Conservation (phyloP, 92 coral and sea anemone species). For the Phenganax subtilis region DNA sequence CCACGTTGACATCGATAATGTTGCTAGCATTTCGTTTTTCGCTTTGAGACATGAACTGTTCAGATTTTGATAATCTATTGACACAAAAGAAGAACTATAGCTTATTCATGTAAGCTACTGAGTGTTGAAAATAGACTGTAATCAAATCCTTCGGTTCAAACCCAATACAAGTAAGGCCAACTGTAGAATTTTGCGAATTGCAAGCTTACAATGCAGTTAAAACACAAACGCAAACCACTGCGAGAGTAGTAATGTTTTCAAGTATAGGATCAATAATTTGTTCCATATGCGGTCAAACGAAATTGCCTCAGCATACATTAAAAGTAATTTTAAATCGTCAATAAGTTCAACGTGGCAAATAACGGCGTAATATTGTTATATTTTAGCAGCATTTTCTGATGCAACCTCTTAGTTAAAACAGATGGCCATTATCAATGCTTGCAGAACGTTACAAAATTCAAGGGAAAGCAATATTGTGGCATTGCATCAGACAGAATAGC, state of each 20-base stretch:
- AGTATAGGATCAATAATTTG: neutral
- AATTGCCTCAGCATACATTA: neutral
- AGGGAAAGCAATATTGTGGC: too few relatives aligned
- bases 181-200: too few relatives aligned
- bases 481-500: too few relatives aligned
- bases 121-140: too few relatives aligned
- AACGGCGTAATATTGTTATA: too few relatives aligned
- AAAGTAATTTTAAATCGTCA: neutral
- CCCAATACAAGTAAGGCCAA: too few relatives aligned
- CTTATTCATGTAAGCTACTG: too few relatives aligned
- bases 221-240: neutral
- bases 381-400: too few relatives aligned
- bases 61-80: conserved; percentile 20
- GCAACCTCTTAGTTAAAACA: too few relatives aligned
- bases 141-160: too few relatives aligned
- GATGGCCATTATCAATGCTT: too few relatives aligned
- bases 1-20: conserved; percentile 73
- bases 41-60: conserved; percentile 54
- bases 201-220: neutral
- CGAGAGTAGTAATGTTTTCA: neutral
- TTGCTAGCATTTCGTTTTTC: conserved; percentile 95
- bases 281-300: neutral
- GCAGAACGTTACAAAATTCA: too few relatives aligned
- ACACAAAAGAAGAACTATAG: neutral
- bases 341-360: neutral